Base-by-base conservation (phyloP, 2,888 invertebrate genomes). In the Gnatocerus cornutus region DNA sequence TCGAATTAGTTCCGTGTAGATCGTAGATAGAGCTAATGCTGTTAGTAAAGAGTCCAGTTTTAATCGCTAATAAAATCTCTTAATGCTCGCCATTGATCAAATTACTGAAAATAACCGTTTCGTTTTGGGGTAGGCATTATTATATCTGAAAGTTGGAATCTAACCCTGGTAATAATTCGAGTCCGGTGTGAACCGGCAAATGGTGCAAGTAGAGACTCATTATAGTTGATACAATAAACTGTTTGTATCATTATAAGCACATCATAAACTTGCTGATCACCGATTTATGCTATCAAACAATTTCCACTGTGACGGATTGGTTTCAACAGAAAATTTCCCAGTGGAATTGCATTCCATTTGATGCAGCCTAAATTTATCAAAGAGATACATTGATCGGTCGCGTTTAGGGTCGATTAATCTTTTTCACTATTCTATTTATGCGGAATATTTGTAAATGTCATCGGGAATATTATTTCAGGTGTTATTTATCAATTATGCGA, bases 271-370 rank as follows among this genome's bases (percentile, higher is more conserved):
- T 74, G 78, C 71, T 74, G 79, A 81, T 80, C 79, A 74, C 74
- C 78, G 80, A 79, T 81, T 79, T 78, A 71, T 71, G 78, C 80
- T 81, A 79, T 76, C 77, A 78, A 77, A 81, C 79, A 80, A 80
- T 80, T 81, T 79, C 75, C 76, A 78, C 70, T 76, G 78, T 79
- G 81, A 81, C 81, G 77, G 79, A 81, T 82, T 80, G 78, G 79
- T 79, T 80, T 78, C 79, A 76, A 77, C 79, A 75, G 80, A 78
- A 78, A 80, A 81, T 82, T 81, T 81, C 81, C 81, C 82, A 74
- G 72, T 74, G 80, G 81, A 79, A 80, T 81, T 80, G 78, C 80
- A 79, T 81, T 80, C 79, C 80, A 80, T 80, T 81, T 76, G 77
- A 74, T 73, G 74, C 75, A 74, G 76, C 71, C 75, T 73, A 73